phyloP scores from a whole-genome alignment of 2,888 invertebrate genomes.

The Rotaria macrura region DNA sequence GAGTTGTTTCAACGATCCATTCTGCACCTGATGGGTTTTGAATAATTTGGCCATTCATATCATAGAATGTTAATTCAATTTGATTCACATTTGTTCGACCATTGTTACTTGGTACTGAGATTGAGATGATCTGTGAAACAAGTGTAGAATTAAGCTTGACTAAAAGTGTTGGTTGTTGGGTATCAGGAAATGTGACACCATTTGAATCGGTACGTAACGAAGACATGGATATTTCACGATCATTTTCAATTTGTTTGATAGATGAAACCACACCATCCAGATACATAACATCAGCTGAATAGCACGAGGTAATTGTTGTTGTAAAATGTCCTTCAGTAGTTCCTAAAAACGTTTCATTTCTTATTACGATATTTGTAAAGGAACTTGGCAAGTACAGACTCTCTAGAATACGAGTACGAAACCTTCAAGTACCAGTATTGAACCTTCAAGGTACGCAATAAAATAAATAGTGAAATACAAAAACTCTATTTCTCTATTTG shows the following conservation, averaged over 20 bases:
- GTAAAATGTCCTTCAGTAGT: not conserved
- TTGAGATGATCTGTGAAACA: not conserved
- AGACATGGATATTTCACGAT: not conserved
- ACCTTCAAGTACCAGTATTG: no score
- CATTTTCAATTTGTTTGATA: not conserved
- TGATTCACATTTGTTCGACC: not conserved
- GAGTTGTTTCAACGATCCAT: not conserved
- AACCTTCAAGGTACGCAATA: no score
- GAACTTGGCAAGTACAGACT: no score
- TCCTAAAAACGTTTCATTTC: not conserved
- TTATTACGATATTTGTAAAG: no score
- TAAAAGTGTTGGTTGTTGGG: not conserved
- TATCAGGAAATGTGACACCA: not conserved
- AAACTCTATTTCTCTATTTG: no score
- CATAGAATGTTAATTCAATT: not conserved
- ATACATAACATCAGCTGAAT: not conserved
- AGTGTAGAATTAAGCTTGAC: not conserved
- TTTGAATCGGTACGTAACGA: not conserved
- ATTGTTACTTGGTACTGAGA: not conserved
- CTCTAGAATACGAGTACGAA: no score
- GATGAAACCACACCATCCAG: not conserved
- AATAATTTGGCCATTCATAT: not conserved
- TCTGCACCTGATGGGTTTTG: not conserved
- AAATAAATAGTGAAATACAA: no score
- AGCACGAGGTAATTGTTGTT: not conserved